phyloP scores from a whole-genome alignment of 2,888 invertebrate species.

The Galeopsomyia nigrocyanea region DNA sequence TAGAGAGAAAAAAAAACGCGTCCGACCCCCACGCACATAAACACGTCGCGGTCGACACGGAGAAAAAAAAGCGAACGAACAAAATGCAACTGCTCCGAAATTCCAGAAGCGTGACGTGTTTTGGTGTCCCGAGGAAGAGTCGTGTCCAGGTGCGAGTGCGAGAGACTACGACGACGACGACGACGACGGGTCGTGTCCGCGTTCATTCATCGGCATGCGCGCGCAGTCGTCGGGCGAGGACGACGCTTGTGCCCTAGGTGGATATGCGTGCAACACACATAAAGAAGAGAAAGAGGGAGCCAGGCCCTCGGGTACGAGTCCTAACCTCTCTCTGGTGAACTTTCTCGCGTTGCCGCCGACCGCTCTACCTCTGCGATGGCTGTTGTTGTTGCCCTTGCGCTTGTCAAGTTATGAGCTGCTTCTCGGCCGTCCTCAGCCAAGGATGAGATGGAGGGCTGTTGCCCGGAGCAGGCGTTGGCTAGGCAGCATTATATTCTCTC shows the following conservation, averaged over 20 bases:
- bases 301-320: not conserved
- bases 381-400: conserved; percentile 9
- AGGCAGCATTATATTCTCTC: not conserved
- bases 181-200: no score
- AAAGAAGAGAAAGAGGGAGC: conserved; percentile 2
- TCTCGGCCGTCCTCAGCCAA: conserved; percentile 4
- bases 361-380: not conserved
- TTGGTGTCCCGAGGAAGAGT: no score
- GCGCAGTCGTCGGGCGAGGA: no score
- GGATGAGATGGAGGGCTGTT: conserved; percentile 41
- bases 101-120: no score
- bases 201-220: no score
- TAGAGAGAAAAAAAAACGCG: conserved; percentile 18
- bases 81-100: no score
- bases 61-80: no score
- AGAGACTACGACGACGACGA: no score
- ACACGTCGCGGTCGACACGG: no score
- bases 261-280: not conserved
- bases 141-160: no score
- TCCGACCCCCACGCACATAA: no score
- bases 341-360: not conserved
- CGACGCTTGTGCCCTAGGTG: not conserved
- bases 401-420: not conserved
- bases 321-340: conserved; percentile 20
- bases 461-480: conserved; percentile 46